A percentile compares a stretch with the other conserved stretches of the same genome.
Conservation (phyloP, 2,113 vertebrate species). For the Nycticryphes semicollaris region DNA sequence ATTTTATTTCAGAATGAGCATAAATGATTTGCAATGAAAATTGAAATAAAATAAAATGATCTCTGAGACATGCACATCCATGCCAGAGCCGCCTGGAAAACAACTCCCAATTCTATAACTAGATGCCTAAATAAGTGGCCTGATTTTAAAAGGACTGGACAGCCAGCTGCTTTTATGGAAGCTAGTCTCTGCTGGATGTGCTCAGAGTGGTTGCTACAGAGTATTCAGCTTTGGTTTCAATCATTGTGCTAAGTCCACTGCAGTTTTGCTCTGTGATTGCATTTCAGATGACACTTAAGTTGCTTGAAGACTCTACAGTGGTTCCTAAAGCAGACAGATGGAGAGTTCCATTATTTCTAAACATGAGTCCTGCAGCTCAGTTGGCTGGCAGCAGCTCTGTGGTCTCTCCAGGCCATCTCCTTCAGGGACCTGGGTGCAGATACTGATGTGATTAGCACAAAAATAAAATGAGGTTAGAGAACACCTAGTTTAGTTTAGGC, state of each 20-base stretch:
- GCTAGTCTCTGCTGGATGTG: not conserved
- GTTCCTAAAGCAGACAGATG: not conserved
- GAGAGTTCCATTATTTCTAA: not conserved
- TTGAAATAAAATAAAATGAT: not conserved
- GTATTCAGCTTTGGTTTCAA: conserved; percentile 17
- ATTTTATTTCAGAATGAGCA: conserved; percentile 18
- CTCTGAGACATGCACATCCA: not conserved
- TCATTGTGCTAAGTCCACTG: not conserved
- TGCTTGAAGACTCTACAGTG: not conserved
- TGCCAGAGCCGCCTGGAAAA: not conserved
- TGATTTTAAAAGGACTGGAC: not conserved
- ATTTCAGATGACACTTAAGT: not conserved
- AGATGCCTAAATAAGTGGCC: not conserved
- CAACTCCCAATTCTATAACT: not conserved
- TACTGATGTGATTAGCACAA: not conserved
- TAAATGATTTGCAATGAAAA: not conserved
- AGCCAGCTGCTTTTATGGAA: not conserved
- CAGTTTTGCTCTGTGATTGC: not conserved
- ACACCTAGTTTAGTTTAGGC: not conserved
- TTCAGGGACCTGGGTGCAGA: not conserved
- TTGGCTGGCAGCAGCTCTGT: not conserved
- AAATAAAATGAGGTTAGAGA: not conserved
- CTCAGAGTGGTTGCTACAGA: not conserved
- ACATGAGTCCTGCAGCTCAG: not conserved
- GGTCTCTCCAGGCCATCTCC: not conserved